Percentiles rank a stretch among this genome's conserved stretches.
phyloP scores from a whole-genome alignment of 2,888 invertebrate species.

The Xanthorhoe designata region DNA sequence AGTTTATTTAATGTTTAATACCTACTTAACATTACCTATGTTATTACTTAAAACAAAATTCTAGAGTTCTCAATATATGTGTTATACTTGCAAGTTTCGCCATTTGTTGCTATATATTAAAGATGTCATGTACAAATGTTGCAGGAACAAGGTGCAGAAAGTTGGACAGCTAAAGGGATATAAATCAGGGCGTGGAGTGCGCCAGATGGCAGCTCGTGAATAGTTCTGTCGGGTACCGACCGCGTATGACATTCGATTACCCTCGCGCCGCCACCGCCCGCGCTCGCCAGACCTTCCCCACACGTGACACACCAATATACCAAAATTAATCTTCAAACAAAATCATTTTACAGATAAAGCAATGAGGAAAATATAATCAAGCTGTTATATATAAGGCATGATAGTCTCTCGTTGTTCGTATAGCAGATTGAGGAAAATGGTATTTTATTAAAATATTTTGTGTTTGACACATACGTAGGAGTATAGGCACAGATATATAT shows the following conservation, averaged over 20 bases:
- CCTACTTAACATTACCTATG: neutral
- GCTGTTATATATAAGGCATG: constrained; percentile 14
- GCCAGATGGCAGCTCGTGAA: constrained; percentile 70
- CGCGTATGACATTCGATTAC: constrained; percentile 82
- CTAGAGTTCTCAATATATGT: constrained; percentile 3
- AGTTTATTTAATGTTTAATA: neutral
- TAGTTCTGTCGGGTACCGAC: constrained; percentile 73
- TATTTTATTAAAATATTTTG: no score
- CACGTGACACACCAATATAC: constrained; percentile 36
- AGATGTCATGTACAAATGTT: constrained; percentile 80
- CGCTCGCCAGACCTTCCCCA: constrained; percentile 34
- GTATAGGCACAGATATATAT: no score
- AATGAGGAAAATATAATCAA: constrained; percentile 22
- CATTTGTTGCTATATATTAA: constrained; percentile 68
- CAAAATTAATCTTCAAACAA: constrained; percentile 44
- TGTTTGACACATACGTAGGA: no score
- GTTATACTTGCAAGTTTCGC: constrained; percentile 48
- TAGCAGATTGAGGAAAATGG: neutral
- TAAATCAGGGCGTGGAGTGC: constrained; percentile 75
- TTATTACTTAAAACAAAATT: neutral
- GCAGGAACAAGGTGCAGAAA: constrained; percentile 80
- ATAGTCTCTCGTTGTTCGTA: neutral
- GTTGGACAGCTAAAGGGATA: constrained; percentile 75
- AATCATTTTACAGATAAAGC: constrained; percentile 20
- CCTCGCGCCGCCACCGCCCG: constrained; percentile 43